Evolutionary conservation across 2,888 invertebrate genomes (phyloP).

Genomic region (Oasisia sp.): DNA sequence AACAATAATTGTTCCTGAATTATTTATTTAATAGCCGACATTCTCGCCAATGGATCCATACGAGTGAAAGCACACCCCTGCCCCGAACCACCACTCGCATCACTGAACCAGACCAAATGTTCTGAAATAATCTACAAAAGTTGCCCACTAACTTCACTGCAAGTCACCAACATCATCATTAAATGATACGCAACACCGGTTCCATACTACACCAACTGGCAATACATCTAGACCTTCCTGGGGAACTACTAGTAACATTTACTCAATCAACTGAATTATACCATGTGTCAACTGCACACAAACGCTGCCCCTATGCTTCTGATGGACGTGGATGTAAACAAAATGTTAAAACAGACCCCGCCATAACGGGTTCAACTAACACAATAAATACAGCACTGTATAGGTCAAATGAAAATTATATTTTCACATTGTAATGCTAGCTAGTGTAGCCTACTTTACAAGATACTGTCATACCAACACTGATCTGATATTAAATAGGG

Average conservation of each 20-base stretch:
- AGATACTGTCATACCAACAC: neutral
- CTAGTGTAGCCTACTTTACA: neutral
- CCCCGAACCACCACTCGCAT: neutral
- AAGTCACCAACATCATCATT: neutral
- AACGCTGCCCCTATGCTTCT: neutral
- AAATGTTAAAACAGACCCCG: neutral
- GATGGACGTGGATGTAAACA: neutral
- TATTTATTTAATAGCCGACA: neutral
- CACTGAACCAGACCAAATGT: neutral
- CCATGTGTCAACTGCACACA: neutral
- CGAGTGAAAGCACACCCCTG: neutral
- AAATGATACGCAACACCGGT: neutral
- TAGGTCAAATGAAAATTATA: neutral
- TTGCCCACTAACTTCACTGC: neutral
- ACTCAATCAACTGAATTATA: neutral
- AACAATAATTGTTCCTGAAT: neutral
- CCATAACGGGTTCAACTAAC: neutral
- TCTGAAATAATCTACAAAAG: slow-evolving; percentile 10
- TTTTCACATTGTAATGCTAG: neutral
- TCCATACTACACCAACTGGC: neutral
- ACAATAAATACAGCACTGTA: neutral
- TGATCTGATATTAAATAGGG: neutral
- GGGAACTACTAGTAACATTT: neutral
- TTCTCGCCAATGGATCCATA: neutral
- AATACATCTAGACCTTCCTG: neutral